A percentile compares a stretch with the other conserved stretches of the same genome.
These are phyloP conservation scores for Sitta carolinensis DNA, from an alignment of 2,797 vertebrate species.

Conservation along the genomic window DNA sequence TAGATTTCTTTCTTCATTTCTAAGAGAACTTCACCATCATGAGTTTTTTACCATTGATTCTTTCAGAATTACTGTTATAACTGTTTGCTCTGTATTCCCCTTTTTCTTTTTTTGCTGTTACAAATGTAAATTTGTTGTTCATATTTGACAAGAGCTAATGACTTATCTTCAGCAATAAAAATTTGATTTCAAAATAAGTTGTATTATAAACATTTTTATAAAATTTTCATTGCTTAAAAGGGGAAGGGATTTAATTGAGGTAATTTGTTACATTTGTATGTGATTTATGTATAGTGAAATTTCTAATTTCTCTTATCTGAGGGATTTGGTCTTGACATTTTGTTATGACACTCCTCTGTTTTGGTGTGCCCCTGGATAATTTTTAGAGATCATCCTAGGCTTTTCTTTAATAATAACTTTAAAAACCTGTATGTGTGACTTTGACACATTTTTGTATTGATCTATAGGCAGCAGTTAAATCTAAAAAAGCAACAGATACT, in stretches of 20 bases:
- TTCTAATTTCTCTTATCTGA: not conserved
- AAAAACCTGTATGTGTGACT: not conserved
- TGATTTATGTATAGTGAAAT: not conserved
- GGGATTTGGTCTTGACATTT: not conserved
- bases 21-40: not conserved
- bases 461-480: conserved; percentile 90
- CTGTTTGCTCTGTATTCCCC: not conserved
- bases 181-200: not conserved
- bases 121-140: not conserved
- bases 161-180: not conserved
- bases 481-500: conserved; percentile 95
- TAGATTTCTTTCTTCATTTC: not conserved
- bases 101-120: not conserved
- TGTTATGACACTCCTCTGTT: not conserved
- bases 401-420: not conserved
- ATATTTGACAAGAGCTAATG: not conserved
- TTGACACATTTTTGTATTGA: conserved; percentile 3
- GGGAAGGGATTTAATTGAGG: not conserved
- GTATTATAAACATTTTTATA: not conserved
- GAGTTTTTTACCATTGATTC: not conserved
- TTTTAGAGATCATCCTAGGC: not conserved
- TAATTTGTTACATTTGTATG: not conserved
- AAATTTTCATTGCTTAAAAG: not conserved
- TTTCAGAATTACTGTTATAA: not conserved
- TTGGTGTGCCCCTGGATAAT: not conserved